Percentiles rank a stretch among this genome's conserved stretches.
Conservation (phyloP, 2,113 vertebrate species). For the Rousettus leschenaultii region DNA sequence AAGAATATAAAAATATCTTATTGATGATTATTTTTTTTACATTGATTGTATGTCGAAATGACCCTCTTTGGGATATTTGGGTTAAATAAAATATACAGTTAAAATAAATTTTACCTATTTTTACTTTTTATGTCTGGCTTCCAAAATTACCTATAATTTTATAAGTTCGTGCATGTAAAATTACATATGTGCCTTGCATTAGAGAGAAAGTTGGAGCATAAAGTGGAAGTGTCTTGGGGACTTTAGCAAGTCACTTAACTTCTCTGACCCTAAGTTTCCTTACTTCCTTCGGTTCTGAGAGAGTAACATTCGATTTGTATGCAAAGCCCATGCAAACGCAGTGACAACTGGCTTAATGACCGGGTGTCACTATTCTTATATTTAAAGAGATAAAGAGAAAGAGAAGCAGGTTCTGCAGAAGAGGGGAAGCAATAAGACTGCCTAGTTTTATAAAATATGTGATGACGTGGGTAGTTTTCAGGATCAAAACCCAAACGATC, state of each 20-base stretch:
- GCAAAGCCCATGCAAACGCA: not conserved
- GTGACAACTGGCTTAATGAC: not conserved
- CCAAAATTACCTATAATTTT: not conserved
- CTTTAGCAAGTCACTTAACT: not conserved
- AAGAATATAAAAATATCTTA: not conserved
- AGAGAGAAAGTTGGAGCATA: not conserved
- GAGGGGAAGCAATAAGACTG: not conserved
- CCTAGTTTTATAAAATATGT: not conserved
- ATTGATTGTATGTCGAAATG: not conserved
- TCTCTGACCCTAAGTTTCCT: not conserved
- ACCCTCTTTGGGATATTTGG: not conserved
- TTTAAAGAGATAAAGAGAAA: conserved; percentile 14
- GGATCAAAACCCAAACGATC: not conserved
- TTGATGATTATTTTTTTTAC: not conserved
- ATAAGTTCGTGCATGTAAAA: not conserved
- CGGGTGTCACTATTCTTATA: not conserved
- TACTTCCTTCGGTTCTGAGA: not conserved
- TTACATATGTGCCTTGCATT: not conserved
- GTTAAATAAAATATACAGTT: not conserved
- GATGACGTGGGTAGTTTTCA: not conserved
- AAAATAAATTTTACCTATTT: not conserved
- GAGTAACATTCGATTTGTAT: not conserved
- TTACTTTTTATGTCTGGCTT: not conserved
- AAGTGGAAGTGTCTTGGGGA: not conserved
- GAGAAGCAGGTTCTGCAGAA: not conserved